phyloP scores from a whole-genome alignment of 1,140 invertebrate genomes.

The Aphelinus certus region DNA sequence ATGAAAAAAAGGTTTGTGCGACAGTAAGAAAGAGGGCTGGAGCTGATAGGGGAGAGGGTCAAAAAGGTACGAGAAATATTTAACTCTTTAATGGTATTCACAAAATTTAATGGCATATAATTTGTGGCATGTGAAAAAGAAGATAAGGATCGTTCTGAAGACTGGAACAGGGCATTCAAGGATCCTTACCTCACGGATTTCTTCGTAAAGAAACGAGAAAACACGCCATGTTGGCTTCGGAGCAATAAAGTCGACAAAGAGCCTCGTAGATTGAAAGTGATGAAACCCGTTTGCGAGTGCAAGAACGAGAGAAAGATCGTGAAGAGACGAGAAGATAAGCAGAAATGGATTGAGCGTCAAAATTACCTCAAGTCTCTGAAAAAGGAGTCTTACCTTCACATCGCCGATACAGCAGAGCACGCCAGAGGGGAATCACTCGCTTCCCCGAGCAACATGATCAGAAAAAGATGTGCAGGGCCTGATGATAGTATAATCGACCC shows the following conservation, averaged over 20 bases:
- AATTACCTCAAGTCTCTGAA: constrained; percentile 40
- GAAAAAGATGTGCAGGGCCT: constrained; percentile 43
- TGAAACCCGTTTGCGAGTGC: constrained; percentile 57
- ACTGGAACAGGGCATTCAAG: constrained; percentile 43
- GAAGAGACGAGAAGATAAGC: constrained; percentile 46
- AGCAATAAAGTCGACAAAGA: constrained; percentile 28
- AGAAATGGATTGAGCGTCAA: constrained; percentile 43
- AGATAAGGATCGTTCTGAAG: constrained; percentile 23
- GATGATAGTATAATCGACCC: constrained; percentile 26
- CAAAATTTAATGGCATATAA: background rate
- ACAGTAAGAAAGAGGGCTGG: background rate
- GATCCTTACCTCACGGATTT: constrained; percentile 46
- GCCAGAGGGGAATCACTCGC: background rate
- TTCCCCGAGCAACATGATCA: constrained; percentile 18
- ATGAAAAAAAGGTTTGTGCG: constrained; percentile 37
- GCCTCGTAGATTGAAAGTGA: constrained; percentile 41
- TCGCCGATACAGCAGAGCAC: constrained; percentile 44
- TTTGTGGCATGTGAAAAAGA: background rate
- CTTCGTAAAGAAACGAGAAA: constrained; percentile 41
- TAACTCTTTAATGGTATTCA: background rate
- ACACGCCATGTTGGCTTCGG: constrained; percentile 44
- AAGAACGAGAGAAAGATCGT: constrained; percentile 54
- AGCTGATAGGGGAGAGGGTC: too few relatives aligned
- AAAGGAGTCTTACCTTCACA: constrained; percentile 41
- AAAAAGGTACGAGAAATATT: background rate